These are phyloP conservation scores for Neolamprologus devosi DNA, from an alignment of 2,113 vertebrate genomes.

Conservation along the genomic window DNA sequence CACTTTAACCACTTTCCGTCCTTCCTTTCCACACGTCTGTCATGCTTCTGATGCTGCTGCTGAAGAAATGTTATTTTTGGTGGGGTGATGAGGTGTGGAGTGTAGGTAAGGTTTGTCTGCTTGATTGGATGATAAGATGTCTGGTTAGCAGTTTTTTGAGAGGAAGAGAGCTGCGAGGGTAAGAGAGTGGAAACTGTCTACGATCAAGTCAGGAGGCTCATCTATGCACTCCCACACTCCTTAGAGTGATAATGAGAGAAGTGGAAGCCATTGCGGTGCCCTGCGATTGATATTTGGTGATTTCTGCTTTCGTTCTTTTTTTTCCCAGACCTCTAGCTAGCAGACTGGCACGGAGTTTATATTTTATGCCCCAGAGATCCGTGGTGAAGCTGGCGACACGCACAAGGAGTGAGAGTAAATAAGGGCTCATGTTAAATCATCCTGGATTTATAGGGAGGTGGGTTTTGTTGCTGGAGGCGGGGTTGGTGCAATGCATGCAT, in stretches of 20 bases:
- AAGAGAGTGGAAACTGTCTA: background rate
- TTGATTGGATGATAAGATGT: slow-evolving; percentile 38
- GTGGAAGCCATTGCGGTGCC: background rate
- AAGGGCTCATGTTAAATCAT: slow-evolving; percentile 26
- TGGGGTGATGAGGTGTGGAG: background rate
- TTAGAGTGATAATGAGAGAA: background rate
- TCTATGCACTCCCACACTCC: background rate
- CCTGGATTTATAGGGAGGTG: slow-evolving; percentile 19
- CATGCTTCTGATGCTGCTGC: background rate
- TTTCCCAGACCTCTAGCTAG: background rate
- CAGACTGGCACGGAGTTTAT: background rate
- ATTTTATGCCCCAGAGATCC: background rate
- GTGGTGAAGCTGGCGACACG: background rate
- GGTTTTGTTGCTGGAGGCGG: background rate
- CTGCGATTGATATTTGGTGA: slow-evolving; percentile 15
- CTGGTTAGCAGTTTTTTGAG: background rate
- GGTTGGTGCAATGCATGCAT: background rate
- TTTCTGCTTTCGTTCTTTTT: background rate
- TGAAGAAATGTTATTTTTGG: background rate
- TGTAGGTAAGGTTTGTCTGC: background rate
- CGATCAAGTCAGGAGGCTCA: background rate
- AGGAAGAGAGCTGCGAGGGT: background rate
- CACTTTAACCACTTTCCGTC: background rate
- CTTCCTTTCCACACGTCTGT: background rate
- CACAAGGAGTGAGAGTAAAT: slow-evolving; percentile 10